Evolutionary conservation across 2,113 vertebrate species (phyloP).

Genomic region (Tiliqua scincoides): DNA sequence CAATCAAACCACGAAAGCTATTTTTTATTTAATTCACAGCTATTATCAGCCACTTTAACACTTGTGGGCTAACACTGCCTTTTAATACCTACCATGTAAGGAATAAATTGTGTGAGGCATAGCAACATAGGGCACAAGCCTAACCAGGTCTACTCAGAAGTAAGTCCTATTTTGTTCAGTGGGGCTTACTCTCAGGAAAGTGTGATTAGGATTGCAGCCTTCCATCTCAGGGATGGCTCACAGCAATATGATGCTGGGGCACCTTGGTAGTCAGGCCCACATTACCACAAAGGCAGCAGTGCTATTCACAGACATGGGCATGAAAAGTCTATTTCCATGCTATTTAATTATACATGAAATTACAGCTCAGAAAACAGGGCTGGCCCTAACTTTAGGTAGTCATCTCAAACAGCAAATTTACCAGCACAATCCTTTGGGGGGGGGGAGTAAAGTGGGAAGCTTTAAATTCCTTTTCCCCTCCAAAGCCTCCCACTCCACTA

Average conservation of each 20-base stretch:
- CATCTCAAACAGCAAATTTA: neutral
- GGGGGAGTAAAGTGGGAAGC: no score
- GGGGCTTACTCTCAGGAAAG: no score
- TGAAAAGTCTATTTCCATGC: neutral
- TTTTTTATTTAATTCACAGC: conserved; percentile 3
- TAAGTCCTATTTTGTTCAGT: no score
- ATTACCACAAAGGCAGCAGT: neutral
- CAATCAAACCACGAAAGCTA: neutral
- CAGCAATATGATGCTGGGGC: neutral
- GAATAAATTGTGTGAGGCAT: neutral
- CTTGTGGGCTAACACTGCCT: neutral
- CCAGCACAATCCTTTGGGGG: no score
- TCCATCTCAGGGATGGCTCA: neutral
- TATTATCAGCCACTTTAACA: neutral
- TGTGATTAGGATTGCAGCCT: no score
- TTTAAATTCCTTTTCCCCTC: no score
- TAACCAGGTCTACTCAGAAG: no score
- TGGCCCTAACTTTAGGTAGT: neutral
- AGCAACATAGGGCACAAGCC: no score
- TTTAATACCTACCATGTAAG: neutral
- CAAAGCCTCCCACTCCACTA: no score
- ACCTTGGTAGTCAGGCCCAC: neutral
- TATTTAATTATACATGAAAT: neutral
- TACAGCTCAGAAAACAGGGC: neutral
- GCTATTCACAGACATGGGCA: no score